A percentile compares a stretch with the other conserved stretches of the same genome.
Evolutionary conservation across 2,888 invertebrate species (phyloP).

Genomic region (Argynnis bischoffii): DNA sequence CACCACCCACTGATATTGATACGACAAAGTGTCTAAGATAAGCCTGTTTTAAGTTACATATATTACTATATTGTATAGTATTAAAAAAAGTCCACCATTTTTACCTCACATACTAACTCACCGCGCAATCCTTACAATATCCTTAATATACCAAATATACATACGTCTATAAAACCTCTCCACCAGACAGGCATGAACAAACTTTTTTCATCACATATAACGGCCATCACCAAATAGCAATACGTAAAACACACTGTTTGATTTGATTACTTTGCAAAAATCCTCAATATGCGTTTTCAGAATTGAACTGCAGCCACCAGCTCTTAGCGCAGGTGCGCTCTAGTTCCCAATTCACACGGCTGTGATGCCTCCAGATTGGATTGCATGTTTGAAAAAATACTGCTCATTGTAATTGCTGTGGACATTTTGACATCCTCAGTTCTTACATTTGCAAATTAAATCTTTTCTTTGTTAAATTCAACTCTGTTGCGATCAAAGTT

Average conservation of each 20-base stretch:
- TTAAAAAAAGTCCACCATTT: too few relatives aligned
- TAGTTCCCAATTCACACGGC: conserved; percentile 57
- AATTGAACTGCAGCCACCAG: conserved; percentile 56
- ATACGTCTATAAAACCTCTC: background rate
- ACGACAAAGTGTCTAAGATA: too few relatives aligned
- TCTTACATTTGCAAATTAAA: background rate
- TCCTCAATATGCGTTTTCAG: conserved; percentile 49
- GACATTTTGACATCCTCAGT: conserved; percentile 1
- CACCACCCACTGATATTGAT: too few relatives aligned
- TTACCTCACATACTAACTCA: too few relatives aligned
- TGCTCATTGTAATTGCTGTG: conserved; percentile 16
- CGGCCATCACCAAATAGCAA: conserved; percentile 9
- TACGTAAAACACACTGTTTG: conserved; percentile 17
- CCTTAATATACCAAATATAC: background rate
- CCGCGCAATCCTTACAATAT: too few relatives aligned
- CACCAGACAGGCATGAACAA: background rate
- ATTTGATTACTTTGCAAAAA: conserved; percentile 42
- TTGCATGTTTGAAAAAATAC: conserved; percentile 58
- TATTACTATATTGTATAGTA: too few relatives aligned
- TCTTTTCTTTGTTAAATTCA: too few relatives aligned
- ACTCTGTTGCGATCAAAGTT: too few relatives aligned
- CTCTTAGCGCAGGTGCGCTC: conserved; percentile 56
- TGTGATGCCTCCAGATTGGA: conserved; percentile 54
- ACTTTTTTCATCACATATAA: conserved; percentile 4
- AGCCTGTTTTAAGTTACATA: too few relatives aligned